Conservation (phyloP, 2,888 invertebrate genomes). For the Platynereis dumerilii region DNA sequence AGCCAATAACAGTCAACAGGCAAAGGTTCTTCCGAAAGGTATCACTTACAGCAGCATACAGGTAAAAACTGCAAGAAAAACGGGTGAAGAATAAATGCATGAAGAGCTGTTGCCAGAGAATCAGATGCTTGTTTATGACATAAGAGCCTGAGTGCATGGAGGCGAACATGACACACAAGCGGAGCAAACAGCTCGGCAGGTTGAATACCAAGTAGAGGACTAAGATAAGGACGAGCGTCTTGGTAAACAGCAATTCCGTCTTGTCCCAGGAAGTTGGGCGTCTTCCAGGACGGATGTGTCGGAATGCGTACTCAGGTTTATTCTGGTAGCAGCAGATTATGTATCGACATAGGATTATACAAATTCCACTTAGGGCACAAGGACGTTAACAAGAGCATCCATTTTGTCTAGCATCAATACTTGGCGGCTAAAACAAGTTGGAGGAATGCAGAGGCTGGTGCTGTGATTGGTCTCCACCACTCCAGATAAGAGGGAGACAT, state of each 20-base stretch:
- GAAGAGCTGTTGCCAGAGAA: background rate
- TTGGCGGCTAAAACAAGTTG: background rate
- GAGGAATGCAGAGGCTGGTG: background rate
- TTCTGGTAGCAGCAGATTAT: too few species aligned
- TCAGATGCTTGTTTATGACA: background rate
- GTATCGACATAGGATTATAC: too few species aligned
- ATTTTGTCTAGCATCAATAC: background rate
- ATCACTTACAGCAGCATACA: background rate
- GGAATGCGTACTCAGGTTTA: too few species aligned
- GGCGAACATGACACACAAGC: slow-evolving; percentile 1
- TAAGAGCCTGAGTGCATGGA: slow-evolving; percentile 2
- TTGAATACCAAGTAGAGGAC: background rate
- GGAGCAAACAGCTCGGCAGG: slow-evolving; percentile 1
- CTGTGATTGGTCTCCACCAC: background rate
- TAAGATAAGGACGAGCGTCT: background rate
- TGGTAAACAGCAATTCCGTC: background rate
- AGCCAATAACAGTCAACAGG: background rate
- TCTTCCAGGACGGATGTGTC: background rate
- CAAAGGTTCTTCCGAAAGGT: slow-evolving; percentile 1
- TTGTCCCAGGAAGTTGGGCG: background rate
- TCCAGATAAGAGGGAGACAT: background rate
- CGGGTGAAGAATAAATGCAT: slow-evolving; percentile 6
- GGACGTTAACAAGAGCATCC: slow-evolving; percentile 1
- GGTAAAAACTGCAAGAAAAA: background rate
- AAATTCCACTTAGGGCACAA: background rate